Evolutionary conservation across 2,888 invertebrate genomes (phyloP), one percentile per base, ranked within the genome.

Genomic region (Lepidochrysops patricia): DNA sequence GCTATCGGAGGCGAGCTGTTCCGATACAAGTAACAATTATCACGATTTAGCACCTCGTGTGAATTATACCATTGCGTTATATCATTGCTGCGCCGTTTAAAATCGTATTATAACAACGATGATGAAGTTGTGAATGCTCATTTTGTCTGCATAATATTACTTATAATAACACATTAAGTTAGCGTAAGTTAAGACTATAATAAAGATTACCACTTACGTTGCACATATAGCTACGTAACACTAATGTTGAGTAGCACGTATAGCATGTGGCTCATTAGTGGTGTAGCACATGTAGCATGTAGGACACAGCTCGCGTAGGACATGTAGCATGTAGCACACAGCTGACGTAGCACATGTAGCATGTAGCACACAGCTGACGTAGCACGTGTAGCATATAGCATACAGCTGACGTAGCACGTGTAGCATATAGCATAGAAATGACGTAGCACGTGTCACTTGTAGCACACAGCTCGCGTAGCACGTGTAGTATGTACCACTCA

Each of bases 41-140:
- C 13, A 26, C 50, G 50, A 50, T 52, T 52, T 52, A 52, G 52
- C 52, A 52, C 52, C 52, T 27, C n/a, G 52, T 29, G 52, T 27
- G 29, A 15, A 52, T 37, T 37, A 37, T 37, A 52, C 52, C 15
- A 52, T 52, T 27, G 13, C 15, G 27, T 15, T 15, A 15, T 15
- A 37, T 37, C 37, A 37, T 37, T 37, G n/a, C 13, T 37, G 37
- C 15, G 7, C 7, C 37, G 37, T 37, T 37, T 37, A 37, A 37
- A 37, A 37, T 37, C 37, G 37, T 37, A 37, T 37, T 37, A 37
- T 13, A 13, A 1, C 2, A 15, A 6, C 13, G 13, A 37, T 15
- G 2, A 15, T 15, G 37, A 37, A 37, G 37, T 13, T 37, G 15
- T 37, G 13, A 13, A 35, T 35, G 37, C 2, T 1, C 37, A 37